Base-by-base conservation (phyloP, 2,797 vertebrate genomes). In the Emydoidea blandingii region DNA sequence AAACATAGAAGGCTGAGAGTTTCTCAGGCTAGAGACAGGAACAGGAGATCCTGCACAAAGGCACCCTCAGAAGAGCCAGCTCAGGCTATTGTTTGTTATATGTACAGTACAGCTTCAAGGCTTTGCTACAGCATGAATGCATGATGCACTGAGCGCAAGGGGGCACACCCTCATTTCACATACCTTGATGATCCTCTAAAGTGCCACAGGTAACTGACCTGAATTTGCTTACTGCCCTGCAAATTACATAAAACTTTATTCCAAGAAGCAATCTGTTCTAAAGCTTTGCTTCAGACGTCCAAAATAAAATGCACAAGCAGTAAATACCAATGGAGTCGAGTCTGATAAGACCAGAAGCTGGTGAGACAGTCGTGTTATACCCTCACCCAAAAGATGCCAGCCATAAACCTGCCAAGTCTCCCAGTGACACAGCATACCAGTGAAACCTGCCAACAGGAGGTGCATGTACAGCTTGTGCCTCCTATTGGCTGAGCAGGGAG, bases 381-480 rank as follows among this genome's bases (percentile, higher is more conserved):
- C 19, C 25, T 31, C 19, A 53, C 12, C 37, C 11, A 62, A 15
- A 82, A 86, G 79, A 21, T 8, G 54, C 65, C 37, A 52, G 34
- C 56, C 47, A 65, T 79, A 65, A 37, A 72, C 34, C 41, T 37
- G 80, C 5, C 65, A 86, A 10, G 68, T 1, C 12, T 44, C 21
- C 41, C 53, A 93, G 44, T 15, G 49, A 52, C 62, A 21, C 0
- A 78, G 34, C 25, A 62, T 0, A 68, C 25, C 1, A 82, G 3
- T 68, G 81, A 89, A 80, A 85, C 0, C 5, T 23, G 12, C 12
- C 29, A 91, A 21, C 15, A 56, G 23, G 56, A 53, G 52, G 37
- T 19, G 18, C 27, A 44, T 41, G 34, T 0, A 14, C 0, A 21
- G 37, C 3, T 47, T 88, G 25, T 1, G 0, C 16, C n/a, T 5